Base-by-base conservation (phyloP, 2,113 vertebrate species). In the Nestor notabilis region DNA sequence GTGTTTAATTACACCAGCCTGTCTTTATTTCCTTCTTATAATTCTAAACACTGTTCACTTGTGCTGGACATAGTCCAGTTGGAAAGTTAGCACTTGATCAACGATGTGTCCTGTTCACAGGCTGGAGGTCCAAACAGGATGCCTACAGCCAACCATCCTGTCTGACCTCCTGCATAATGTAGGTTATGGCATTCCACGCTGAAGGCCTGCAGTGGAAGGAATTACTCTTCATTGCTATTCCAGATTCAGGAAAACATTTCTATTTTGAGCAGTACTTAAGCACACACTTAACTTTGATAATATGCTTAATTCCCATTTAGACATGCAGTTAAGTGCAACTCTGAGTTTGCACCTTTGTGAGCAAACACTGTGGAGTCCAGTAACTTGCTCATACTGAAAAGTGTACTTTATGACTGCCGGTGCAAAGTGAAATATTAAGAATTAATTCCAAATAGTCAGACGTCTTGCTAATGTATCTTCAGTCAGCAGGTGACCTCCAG, bases 191-290 rank as follows among this genome's bases (percentile, higher is more conserved):
- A 60, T 93, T 91, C 49, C 58, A 89, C 43, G 39, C 66, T 6
- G 4, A 41, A 72, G 71, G 41, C 60, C 65, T 43, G 13, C 53
- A 63, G 87, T 94, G 95, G 90, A 93, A 92, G 65, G 44, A 95
- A 92, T 91, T 83, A 69, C 70, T 91, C 91, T 91, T 77, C 1
- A 3, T 43, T 2, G 4, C 56, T 95, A 56, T 96, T 93, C 72
- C 0, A 0, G 89, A 93, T 87, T 90, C 72, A 89, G 83, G 65
- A 95, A 94, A 95, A 72, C 65, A 83, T 92, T 95, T 90, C 86
- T 97, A 78, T 94, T 96, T 71, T 90, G 86, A 87, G 88, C 76
- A 78, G 35, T 90, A 58, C 79, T 96, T 92, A 94, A 95, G 83
- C 68, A 88, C 49, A 47, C 76, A 58, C 79, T 96, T 95, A 80